Evolutionary conservation across 2,888 invertebrate species (phyloP).

Genomic region (Rhopalosiphum nymphaeae): DNA sequence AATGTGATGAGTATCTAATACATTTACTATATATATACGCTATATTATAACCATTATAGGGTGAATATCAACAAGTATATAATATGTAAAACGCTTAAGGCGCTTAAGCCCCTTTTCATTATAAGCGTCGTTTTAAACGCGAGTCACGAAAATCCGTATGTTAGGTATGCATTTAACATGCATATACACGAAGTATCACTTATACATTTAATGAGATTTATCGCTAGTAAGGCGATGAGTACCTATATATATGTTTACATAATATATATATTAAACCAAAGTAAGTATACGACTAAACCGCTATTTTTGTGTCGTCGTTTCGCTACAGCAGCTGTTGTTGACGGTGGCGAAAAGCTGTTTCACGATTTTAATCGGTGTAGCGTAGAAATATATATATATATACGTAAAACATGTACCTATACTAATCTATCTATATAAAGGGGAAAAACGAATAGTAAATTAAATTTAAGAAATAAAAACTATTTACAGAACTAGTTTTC

Average conservation of each 20-base stretch:
- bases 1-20: background rate
- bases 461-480: background rate
- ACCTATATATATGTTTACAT: background rate
- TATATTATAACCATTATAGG: background rate
- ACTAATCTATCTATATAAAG: background rate
- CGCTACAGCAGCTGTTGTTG: background rate
- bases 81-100: background rate
- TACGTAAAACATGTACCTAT: background rate
- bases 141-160: conserved; percentile 36
- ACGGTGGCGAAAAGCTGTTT: background rate
- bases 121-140: conserved; percentile 31
- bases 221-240: background rate
- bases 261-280: background rate
- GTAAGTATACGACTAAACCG: background rate
- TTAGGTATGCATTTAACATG: background rate
- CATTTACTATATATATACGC: background rate
- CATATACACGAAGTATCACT: background rate
- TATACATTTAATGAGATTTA: background rate
- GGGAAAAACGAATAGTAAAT: background rate
- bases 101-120: background rate
- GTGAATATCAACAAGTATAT: conserved; percentile 47
- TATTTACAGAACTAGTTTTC: background rate
- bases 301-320: background rate
- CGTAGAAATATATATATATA: background rate
- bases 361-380: background rate